Percentiles rank a stretch among this genome's conserved stretches.
phyloP scores from a whole-genome alignment of 2,113 vertebrate genomes.

The Puntigrus tetrazona region DNA sequence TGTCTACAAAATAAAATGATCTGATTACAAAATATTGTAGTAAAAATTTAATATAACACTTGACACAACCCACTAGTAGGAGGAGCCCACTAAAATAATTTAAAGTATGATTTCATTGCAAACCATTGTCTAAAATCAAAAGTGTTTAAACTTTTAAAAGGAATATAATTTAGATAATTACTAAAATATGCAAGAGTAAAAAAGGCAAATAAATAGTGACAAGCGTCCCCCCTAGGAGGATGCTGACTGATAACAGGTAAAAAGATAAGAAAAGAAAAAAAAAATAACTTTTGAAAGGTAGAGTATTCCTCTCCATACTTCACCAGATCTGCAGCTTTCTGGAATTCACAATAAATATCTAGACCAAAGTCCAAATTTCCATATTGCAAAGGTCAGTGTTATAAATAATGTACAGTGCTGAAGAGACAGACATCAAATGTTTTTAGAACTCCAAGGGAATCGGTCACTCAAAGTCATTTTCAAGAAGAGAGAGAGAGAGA shows the following conservation, averaged over 20 bases:
- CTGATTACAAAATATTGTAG: not conserved
- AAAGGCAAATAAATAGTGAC: too few relatives aligned
- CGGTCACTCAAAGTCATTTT: not conserved
- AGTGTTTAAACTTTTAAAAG: too few relatives aligned
- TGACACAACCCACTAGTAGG: not conserved
- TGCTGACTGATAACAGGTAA: too few relatives aligned
- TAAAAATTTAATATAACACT: not conserved
- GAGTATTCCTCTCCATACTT: not conserved
- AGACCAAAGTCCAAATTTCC: constrained; percentile 8
- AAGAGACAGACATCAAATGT: constrained; percentile 11
- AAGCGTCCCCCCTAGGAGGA: too few relatives aligned
- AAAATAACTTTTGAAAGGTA: not conserved
- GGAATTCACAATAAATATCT: not conserved
- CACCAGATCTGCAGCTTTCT: not conserved
- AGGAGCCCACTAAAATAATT: not conserved
- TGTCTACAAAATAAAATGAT: too few relatives aligned
- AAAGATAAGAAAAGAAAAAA: too few relatives aligned
- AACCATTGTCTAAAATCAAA: not conserved
- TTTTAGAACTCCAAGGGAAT: constrained; percentile 4
- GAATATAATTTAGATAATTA: too few relatives aligned
- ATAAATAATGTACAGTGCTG: constrained; percentile 24
- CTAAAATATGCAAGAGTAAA: too few relatives aligned
- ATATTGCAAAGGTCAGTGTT: constrained; percentile 30
- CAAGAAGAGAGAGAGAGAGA: not conserved
- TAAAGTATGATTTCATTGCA: not conserved